phyloP scores from a whole-genome alignment of 1,140 invertebrate genomes.

The Oryzaephilus surinamensis region DNA sequence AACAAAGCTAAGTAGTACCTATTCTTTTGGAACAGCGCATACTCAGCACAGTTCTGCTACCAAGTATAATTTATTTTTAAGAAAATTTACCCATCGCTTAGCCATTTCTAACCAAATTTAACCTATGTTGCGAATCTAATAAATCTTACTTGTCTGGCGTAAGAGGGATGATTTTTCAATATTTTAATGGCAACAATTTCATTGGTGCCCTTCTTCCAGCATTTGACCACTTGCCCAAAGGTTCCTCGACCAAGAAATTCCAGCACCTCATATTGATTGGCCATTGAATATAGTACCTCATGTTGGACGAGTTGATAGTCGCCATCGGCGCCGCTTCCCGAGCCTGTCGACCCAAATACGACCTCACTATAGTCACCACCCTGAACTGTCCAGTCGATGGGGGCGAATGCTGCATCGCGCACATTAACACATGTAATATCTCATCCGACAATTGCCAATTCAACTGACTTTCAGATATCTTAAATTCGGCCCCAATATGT shows the following conservation, averaged over 20 bases:
- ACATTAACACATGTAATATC: slow-evolving; percentile 11
- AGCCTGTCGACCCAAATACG: slow-evolving; percentile 39
- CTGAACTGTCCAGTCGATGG: slow-evolving; percentile 2
- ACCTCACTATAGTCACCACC: slow-evolving; percentile 8
- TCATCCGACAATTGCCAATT: neutral
- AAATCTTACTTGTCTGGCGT: slow-evolving; percentile 72
- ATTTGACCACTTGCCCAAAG: slow-evolving; percentile 99
- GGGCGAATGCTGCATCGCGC: slow-evolving; percentile 9
- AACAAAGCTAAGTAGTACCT: too few relatives aligned
- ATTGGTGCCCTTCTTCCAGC: slow-evolving; percentile 99
- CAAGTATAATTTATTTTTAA: too few relatives aligned
- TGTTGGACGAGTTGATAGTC: slow-evolving; percentile 98
- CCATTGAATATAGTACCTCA: slow-evolving; percentile 92
- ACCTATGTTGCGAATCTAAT: neutral
- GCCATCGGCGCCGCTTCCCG: slow-evolving; percentile 75
- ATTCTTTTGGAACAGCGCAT: too few relatives aligned
- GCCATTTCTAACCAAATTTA: neutral
- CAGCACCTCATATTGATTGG: slow-evolving; percentile 90
- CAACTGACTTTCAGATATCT: too few relatives aligned
- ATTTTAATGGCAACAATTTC: slow-evolving; percentile 99
- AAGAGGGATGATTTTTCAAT: slow-evolving; percentile 98
- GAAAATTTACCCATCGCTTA: neutral
- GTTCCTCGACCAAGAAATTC: slow-evolving; percentile 98
- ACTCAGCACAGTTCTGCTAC: too few relatives aligned
- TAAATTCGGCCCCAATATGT: too few relatives aligned